A percentile compares a stretch with the other conserved stretches of the same genome.
Evolutionary conservation across 2,113 vertebrate genomes (phyloP).

Genomic region (Protobothrops mucrosquamatus): DNA sequence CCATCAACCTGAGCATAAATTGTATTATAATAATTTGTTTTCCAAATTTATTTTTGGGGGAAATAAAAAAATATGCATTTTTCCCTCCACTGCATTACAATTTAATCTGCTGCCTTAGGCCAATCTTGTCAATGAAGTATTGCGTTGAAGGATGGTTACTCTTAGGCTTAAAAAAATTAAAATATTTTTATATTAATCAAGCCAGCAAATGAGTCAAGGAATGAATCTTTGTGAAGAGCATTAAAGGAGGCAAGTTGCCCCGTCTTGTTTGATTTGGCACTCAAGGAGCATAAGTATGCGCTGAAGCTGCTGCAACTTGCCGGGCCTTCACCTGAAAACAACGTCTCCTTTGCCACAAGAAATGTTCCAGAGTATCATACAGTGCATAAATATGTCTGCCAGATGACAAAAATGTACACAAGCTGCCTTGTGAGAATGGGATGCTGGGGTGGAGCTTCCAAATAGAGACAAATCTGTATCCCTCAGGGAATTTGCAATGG

Average conservation of each 20-base stretch:
- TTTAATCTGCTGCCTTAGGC: slow-evolving; percentile 34
- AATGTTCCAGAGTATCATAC: not conserved
- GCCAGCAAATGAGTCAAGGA: slow-evolving; percentile 44
- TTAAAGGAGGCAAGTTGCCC: slow-evolving; percentile 7
- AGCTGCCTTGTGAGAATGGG: slow-evolving; percentile 56
- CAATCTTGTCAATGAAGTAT: slow-evolving; percentile 46
- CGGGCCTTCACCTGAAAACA: slow-evolving; percentile 43
- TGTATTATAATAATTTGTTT: slow-evolving; percentile 1
- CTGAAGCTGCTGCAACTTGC: slow-evolving; percentile 57
- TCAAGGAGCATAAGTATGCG: not conserved
- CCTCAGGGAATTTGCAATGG: slow-evolving; percentile 69
- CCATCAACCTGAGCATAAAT: not conserved
- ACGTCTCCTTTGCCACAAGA: slow-evolving; percentile 33
- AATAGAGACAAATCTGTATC: slow-evolving; percentile 71
- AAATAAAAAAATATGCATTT: not conserved
- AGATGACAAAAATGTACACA: slow-evolving; percentile 50
- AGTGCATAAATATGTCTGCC: slow-evolving; percentile 52
- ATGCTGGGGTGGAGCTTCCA: slow-evolving; percentile 65
- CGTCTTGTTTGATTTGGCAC: slow-evolving; percentile 55
- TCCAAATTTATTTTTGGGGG: not conserved
- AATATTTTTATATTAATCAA: slow-evolving; percentile 9
- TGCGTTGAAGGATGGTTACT: slow-evolving; percentile 46
- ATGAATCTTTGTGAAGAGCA: slow-evolving; percentile 6
- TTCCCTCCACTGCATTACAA: slow-evolving; percentile 17
- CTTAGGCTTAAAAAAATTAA: slow-evolving; percentile 14